phyloP scores from a whole-genome alignment of 1,140 invertebrate genomes.

The Drosophila nigrodunni region DNA sequence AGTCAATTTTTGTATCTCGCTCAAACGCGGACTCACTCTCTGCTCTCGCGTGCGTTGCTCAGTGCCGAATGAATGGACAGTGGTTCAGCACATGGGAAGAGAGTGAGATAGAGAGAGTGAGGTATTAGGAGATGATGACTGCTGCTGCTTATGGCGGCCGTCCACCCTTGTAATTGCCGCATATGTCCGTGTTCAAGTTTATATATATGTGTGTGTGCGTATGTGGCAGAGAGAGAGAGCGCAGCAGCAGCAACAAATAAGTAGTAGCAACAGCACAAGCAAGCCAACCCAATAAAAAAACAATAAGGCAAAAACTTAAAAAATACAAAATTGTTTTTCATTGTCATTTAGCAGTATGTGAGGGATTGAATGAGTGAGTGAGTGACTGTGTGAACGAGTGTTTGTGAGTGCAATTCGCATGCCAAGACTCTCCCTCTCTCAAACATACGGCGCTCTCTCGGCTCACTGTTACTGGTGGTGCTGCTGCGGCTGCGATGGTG shows the following conservation, averaged over 20 bases:
- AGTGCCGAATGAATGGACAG: constrained; percentile 66
- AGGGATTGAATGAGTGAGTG: constrained; percentile 21
- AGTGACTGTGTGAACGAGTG: constrained; percentile 21
- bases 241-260: constrained; percentile 70
- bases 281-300: constrained; percentile 52
- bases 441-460: constrained; percentile 15
- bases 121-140: constrained; percentile 21
- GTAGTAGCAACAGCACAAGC: constrained; percentile 20
- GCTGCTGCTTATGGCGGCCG: constrained; percentile 41
- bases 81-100: constrained; percentile 27
- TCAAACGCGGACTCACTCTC: constrained; percentile 40
- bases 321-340: constrained; percentile 60
- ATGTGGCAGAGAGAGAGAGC: constrained; percentile 34
- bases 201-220: constrained; percentile 35
- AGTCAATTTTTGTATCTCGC: constrained; percentile 67
- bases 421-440: constrained; percentile 13
- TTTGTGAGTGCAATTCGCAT: constrained; percentile 46
- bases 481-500: constrained; percentile 12
- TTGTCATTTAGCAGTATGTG: constrained; percentile 40
- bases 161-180: constrained; percentile 75
- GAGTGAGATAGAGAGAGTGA: constrained; percentile 31
- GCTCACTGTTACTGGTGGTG: constrained; percentile 5
- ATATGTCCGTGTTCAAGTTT: constrained; percentile 30
- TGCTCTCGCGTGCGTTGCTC: constrained; percentile 31
- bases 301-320: constrained; percentile 67